A percentile compares a stretch with the other conserved stretches of the same genome.
phyloP scores from a whole-genome alignment of 2,888 invertebrate genomes.

The Sphaerophoria taeniata region DNA sequence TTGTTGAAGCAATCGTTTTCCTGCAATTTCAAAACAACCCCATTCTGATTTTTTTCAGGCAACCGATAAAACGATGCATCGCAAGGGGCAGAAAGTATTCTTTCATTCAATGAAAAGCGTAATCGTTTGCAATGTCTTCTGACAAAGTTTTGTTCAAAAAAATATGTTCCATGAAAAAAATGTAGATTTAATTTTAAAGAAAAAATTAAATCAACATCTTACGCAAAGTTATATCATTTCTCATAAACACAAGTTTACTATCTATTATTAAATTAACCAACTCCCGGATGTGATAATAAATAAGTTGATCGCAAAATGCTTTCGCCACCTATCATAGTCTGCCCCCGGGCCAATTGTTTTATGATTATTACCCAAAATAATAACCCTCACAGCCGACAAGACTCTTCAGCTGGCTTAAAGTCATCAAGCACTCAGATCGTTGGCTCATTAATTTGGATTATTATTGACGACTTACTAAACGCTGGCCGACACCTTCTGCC shows the following conservation, averaged over 20 bases:
- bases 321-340: slow-evolving; percentile 40
- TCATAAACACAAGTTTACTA: background rate
- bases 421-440: slow-evolving; percentile 53
- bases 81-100: no score
- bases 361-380: slow-evolving; percentile 66
- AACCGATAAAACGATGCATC: no score
- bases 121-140: no score
- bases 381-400: background rate
- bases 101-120: no score
- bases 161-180: no score
- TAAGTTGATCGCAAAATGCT: slow-evolving; percentile 55
- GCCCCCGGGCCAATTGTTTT: slow-evolving; percentile 40
- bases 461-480: slow-evolving; percentile 74
- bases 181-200: no score
- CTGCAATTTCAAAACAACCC: no score
- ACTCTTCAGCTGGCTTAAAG: slow-evolving; percentile 26
- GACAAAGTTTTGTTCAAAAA: no score
- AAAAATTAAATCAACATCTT: no score
- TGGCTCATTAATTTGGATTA: slow-evolving; percentile 71
- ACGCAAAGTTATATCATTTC: background rate
- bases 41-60: no score
- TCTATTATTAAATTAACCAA: slow-evolving; percentile 7
- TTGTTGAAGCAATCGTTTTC: no score
- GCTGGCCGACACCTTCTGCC: slow-evolving; percentile 65
- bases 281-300: slow-evolving; percentile 19